Evolutionary conservation across 2,113 vertebrate species (phyloP).

Genomic region (Aptenodytes forsteri): DNA sequence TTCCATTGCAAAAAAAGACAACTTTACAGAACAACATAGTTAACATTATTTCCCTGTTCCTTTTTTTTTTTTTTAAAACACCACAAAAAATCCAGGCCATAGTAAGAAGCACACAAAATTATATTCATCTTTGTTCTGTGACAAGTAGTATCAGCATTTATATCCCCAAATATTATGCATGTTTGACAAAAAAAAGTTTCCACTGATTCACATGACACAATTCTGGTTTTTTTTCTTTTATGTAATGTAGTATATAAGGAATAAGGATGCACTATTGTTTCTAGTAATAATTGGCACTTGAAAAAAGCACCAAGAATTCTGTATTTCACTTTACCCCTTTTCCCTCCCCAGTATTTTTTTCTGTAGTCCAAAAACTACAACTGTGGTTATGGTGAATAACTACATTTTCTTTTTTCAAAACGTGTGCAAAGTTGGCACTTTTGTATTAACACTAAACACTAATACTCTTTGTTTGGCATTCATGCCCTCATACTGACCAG

Average conservation of each 20-base stretch:
- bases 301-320: constrained; percentile 70
- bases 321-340: constrained; percentile 44
- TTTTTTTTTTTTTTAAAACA: constrained; percentile 33
- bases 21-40: constrained; percentile 52
- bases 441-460: constrained; percentile 80
- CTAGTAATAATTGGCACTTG: constrained; percentile 72
- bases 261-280: constrained; percentile 69
- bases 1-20: constrained; percentile 62
- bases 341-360: constrained; percentile 48
- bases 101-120: constrained; percentile 64
- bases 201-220: constrained; percentile 63
- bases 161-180: constrained; percentile 73
- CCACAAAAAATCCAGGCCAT: constrained; percentile 62
- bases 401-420: constrained; percentile 79
- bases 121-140: constrained; percentile 65
- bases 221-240: constrained; percentile 51
- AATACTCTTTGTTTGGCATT: constrained; percentile 82
- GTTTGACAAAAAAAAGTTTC: constrained; percentile 66
- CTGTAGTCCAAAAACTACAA: constrained; percentile 70
- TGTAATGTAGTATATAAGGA: constrained; percentile 63
- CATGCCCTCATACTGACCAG: constrained; percentile 80
- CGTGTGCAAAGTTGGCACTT: constrained; percentile 86
- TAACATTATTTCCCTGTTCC: constrained; percentile 52
- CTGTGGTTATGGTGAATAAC: constrained; percentile 75
- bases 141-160: constrained; percentile 68